Base-by-base conservation (phyloP, 2,113 vertebrate species). In the Nyctibius bracteatus region DNA sequence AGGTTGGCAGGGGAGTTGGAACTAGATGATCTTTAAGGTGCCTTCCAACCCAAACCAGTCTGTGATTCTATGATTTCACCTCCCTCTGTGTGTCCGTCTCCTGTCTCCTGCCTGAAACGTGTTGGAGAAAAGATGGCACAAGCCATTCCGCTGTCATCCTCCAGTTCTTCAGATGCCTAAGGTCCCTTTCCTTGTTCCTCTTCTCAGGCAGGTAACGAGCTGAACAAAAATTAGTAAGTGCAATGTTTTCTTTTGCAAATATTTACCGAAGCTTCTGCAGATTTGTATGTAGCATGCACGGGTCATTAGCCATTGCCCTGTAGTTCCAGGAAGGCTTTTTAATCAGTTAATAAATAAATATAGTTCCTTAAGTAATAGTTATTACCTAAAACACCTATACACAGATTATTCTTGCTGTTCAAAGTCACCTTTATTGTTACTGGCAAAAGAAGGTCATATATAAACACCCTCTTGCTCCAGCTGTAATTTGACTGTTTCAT, bases 261-360 rank as follows among this genome's bases (percentile, higher is more conserved):
- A 10, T 31, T 46, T 49, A n/a, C 41, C 0, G 3, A 75, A 47
- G 19, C 10, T 54, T n/a, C 57, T 65, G 55, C 24, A 81, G 51
- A 81, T 43, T 3, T 54, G 3, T 39, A 5, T 44, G 15, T 57
- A 37, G 30, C 1, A 0, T 43, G 20, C 4, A 2, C 28, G 68
- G 35, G 37, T 52, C 12, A 10, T 17, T 65, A 28, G 10, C 39
- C 17, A 16, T 58, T 58, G 73, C 28, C 24, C 17, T 59, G 21
- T 18, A 21, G 12, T 27, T 66, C 20, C 37, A 74, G 17, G 27
- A 63, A 81, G 23, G 16, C 28, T 37, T 73, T 74, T 86, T 28
- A 68, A 70, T 54, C 15, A 41, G 46, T 37, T 41, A 70, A 57
- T 62, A 73, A 81, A 65, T 47, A 65, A 52, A 70, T 49, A 18